These are phyloP conservation scores for Fregata magnificens DNA, from an alignment of 2,113 vertebrate genomes.

Conservation along the genomic window DNA sequence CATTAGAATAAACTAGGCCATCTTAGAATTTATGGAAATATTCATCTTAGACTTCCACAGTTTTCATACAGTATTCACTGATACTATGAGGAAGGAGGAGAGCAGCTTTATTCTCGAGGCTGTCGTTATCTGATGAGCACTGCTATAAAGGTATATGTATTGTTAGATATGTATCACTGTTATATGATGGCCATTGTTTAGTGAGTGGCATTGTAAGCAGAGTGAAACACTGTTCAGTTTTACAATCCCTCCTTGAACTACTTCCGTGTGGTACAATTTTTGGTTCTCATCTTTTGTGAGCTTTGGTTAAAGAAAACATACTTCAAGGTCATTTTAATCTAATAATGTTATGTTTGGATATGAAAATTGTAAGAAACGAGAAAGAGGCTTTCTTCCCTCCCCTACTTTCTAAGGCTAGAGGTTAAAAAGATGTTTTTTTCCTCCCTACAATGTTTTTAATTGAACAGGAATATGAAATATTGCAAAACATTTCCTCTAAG, in stretches of 20 bases:
- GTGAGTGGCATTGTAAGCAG: not conserved
- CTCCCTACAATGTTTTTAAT: not conserved
- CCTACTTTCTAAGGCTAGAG: not conserved
- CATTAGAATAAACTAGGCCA: not conserved
- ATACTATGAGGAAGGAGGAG: not conserved
- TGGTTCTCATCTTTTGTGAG: not conserved
- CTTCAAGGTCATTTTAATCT: not conserved
- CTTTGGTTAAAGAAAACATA: not conserved
- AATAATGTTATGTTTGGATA: not conserved
- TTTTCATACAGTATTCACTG: not conserved
- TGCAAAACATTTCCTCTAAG: not conserved
- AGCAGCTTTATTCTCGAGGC: not conserved
- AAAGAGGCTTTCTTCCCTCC: not conserved
- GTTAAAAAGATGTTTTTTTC: not conserved
- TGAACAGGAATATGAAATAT: not conserved
- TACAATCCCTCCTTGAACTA: not conserved
- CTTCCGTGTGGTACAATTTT: not conserved
- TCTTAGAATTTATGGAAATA: not conserved
- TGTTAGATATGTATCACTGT: not conserved
- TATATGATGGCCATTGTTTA: not conserved
- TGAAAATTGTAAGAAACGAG: not conserved
- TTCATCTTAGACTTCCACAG: not conserved
- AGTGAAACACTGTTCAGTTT: not conserved
- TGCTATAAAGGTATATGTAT: not conserved
- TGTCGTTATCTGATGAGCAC: not conserved